phyloP scores from a whole-genome alignment of 1,140 invertebrate genomes.

The Drosophila orena region DNA sequence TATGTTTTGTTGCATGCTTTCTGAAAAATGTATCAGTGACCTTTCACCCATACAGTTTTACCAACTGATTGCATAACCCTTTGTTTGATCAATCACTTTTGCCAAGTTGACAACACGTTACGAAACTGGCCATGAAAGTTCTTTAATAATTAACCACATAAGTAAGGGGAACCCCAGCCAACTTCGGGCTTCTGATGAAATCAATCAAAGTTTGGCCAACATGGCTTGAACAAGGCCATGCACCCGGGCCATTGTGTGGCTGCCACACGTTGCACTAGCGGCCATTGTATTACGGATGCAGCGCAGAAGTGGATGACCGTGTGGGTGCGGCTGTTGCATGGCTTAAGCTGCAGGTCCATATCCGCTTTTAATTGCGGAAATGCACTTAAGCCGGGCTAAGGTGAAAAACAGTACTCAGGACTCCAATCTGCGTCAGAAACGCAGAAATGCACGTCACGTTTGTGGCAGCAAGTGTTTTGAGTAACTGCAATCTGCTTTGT shows the following conservation, averaged over 20 bases:
- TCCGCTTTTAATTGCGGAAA: slow-evolving; percentile 80
- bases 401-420: slow-evolving; percentile 12
- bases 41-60: not conserved
- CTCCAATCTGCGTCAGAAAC: no score
- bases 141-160: not conserved
- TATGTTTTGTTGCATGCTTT: no score
- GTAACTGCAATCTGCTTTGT: slow-evolving; percentile 21
- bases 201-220: slow-evolving; percentile 47
- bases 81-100: no score
- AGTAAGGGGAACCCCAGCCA: slow-evolving; percentile 2
- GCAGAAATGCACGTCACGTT: slow-evolving; percentile 68
- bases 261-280: slow-evolving; percentile 45
- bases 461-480: slow-evolving; percentile 68
- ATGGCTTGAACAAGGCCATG: not conserved
- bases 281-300: slow-evolving; percentile 30
- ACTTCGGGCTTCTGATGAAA: slow-evolving; percentile 23
- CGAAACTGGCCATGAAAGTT: slow-evolving; percentile 2
- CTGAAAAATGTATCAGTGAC: not conserved
- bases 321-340: not conserved
- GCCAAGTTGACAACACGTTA: not conserved
- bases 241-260: slow-evolving; percentile 19
- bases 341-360: slow-evolving; percentile 42
- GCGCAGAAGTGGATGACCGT: not conserved
- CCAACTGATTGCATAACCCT: not conserved
- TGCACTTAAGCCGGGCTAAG: slow-evolving; percentile 60